Conservation (phyloP, 2,888 invertebrate species). For the Noctuana brunneofusca region DNA sequence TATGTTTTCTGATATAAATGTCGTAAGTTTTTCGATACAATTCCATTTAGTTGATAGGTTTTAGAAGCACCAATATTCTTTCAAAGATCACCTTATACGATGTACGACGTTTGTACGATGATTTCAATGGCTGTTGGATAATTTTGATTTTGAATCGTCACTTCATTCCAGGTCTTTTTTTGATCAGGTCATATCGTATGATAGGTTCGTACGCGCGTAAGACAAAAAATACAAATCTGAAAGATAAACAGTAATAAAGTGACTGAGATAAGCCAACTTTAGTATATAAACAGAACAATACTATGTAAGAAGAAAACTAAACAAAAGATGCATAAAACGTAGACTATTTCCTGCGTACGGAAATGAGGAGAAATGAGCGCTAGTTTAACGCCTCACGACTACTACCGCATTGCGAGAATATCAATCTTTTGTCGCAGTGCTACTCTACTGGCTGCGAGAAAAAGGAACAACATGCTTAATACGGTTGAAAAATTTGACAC, state of each 20-base stretch:
- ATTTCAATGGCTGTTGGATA: too few relatives aligned
- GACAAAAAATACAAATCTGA: too few relatives aligned
- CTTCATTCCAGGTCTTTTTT: too few relatives aligned
- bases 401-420: conserved; percentile 1
- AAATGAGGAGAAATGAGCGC: neutral
- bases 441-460: neutral
- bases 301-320: neutral
- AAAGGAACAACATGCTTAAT: neutral
- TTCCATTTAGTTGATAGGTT: too few relatives aligned
- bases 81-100: neutral
- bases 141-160: too few relatives aligned
- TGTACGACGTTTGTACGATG: too few relatives aligned
- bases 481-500: neutral
- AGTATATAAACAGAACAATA: neutral
- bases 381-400: conserved; percentile 7
- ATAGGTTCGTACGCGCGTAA: too few relatives aligned
- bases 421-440: conserved; percentile 4
- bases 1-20: too few relatives aligned
- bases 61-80: too few relatives aligned
- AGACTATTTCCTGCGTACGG: neutral
- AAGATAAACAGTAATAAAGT: neutral
- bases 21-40: too few relatives aligned
- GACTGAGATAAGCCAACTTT: neutral
- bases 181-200: too few relatives aligned
- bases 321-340: neutral